These are phyloP conservation scores for Geotrupes spiniger DNA, from an alignment of 2,888 invertebrate species.

Conservation along the genomic window DNA sequence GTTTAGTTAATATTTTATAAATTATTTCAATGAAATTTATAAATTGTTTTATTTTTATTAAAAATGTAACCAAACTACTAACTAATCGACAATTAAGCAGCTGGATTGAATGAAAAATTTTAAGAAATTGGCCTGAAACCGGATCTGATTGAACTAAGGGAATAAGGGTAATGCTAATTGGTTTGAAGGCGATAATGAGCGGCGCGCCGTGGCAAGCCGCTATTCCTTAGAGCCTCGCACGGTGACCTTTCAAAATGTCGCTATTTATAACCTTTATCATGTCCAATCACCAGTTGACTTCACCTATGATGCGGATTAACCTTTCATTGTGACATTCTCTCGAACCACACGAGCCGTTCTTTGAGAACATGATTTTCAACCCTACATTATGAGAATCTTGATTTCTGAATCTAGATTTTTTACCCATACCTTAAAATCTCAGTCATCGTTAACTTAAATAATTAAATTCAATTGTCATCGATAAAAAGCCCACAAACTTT, in stretches of 20 bases:
- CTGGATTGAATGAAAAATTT: too few relatives aligned
- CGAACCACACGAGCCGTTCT: conserved; percentile 7
- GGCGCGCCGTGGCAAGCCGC: conserved; percentile 22
- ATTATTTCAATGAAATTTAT: too few relatives aligned
- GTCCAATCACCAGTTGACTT: conserved; percentile 36
- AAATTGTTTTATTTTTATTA: too few relatives aligned
- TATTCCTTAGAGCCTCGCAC: conserved; percentile 12
- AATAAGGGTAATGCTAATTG: conserved; percentile 27
- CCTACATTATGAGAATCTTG: not conserved
- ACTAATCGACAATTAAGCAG: too few relatives aligned
- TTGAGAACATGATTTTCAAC: too few relatives aligned
- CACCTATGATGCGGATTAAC: conserved; percentile 38
- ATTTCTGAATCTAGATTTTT: too few relatives aligned
- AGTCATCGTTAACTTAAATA: conserved; percentile 6
- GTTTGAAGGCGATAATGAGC: conserved; percentile 27
- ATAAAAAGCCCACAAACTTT: too few relatives aligned
- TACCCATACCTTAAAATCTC: conserved; percentile 12
- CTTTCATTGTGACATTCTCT: conserved; percentile 38
- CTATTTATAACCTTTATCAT: conserved; percentile 36
- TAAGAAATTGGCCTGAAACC: too few relatives aligned
- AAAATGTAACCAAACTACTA: too few relatives aligned
- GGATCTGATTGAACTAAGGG: not conserved
- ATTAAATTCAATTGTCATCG: conserved; percentile 20
- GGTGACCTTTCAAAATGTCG: conserved; percentile 37
- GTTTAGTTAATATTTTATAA: too few relatives aligned